Conservation (phyloP, 1,140 invertebrate genomes). For the Plodia interpunctella region DNA sequence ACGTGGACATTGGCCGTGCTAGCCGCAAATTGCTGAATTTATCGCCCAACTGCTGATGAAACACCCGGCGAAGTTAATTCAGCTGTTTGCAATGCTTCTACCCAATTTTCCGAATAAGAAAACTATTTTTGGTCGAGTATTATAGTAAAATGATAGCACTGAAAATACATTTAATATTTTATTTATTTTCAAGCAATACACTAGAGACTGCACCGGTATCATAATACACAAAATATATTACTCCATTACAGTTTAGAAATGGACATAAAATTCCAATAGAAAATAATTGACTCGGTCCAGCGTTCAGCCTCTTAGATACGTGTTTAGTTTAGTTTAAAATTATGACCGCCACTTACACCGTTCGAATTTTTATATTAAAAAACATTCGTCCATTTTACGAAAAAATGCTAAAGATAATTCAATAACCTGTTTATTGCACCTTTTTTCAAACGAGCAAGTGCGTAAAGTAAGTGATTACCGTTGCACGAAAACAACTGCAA, state of each 20-base stretch:
- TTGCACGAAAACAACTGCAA: too few species aligned
- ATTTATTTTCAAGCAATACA: not conserved
- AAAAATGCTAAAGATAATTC: too few species aligned
- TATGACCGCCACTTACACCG: not conserved
- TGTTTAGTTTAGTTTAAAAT: slow-evolving; percentile 4
- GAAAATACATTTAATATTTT: not conserved
- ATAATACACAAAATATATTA: not conserved
- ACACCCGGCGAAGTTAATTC: not conserved
- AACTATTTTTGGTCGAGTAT: not conserved
- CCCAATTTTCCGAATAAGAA: too few species aligned
- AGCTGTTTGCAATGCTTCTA: too few species aligned
- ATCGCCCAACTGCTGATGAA: slow-evolving; percentile 26
- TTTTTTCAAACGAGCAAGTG: too few species aligned
- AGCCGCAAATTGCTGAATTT: slow-evolving; percentile 47
- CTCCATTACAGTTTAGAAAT: not conserved
- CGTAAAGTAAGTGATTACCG: too few species aligned
- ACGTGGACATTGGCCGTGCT: slow-evolving; percentile 23
- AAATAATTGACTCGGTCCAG: not conserved
- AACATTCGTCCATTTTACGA: not conserved
- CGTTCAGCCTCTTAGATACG: slow-evolving; percentile 5
- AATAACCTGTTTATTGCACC: too few species aligned
- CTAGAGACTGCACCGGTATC: not conserved
- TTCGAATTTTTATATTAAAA: not conserved
- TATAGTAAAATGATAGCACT: not conserved
- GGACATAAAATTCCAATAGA: not conserved